phyloP scores from a whole-genome alignment of 2,797 vertebrate genomes.

The Sebastes taczanowskii region DNA sequence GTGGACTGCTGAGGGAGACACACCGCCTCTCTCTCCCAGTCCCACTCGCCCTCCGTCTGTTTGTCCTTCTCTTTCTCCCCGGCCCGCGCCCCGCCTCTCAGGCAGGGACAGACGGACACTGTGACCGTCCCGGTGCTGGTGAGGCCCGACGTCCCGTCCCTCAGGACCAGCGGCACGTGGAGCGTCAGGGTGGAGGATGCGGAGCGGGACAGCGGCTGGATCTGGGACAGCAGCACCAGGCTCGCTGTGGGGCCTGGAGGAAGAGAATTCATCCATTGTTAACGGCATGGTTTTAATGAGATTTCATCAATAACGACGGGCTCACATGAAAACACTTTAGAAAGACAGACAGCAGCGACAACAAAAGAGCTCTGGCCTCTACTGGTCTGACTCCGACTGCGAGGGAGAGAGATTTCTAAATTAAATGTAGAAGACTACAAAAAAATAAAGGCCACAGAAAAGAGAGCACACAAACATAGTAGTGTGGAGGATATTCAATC shows the following conservation, averaged over 20 bases:
- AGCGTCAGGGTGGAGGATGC: constrained; percentile 83
- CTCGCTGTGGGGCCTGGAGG: constrained; percentile 88
- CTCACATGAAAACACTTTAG: not conserved
- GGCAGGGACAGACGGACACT: constrained; percentile 89
- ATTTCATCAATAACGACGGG: not conserved
- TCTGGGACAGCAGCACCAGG: constrained; percentile 85
- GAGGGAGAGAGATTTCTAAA: not conserved
- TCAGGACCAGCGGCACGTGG: constrained; percentile 87
- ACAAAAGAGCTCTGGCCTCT: not conserved
- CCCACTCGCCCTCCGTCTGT: constrained; percentile 73
- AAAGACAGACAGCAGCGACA: not conserved
- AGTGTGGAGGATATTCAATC: constrained; percentile 2
- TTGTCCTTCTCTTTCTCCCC: constrained; percentile 80
- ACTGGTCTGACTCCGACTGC: not conserved
- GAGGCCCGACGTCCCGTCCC: constrained; percentile 87
- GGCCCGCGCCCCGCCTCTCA: constrained; percentile 85
- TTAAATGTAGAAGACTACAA: not conserved
- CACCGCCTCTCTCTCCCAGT: constrained; percentile 82
- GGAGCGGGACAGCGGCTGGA: constrained; percentile 81
- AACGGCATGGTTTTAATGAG: not conserved
- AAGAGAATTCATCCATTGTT: not conserved
- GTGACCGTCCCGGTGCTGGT: constrained; percentile 91
- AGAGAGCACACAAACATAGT: not conserved
- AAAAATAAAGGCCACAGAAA: not conserved
- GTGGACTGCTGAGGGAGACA: constrained; percentile 84